Base-by-base conservation (phyloP, 1,140 invertebrate species). In the Drosophila auraria region DNA sequence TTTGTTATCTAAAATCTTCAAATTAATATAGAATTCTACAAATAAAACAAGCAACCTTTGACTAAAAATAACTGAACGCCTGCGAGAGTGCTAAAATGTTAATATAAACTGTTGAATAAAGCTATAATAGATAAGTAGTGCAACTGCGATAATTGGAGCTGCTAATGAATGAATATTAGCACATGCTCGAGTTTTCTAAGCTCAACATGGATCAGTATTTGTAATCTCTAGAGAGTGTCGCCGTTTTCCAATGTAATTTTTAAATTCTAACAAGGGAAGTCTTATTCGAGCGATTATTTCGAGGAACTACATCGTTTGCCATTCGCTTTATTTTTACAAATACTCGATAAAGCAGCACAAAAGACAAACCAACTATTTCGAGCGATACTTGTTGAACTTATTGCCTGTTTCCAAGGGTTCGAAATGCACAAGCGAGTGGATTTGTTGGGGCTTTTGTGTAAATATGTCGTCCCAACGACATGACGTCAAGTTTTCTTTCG, bases 401-500 rank as follows among this genome's bases (percentile, higher is more conserved):
- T 45, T 11, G 40, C 30, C 27, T 38, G 30, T 56, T 38, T 68
- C 49, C 63, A 53, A 71, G 63, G 38, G 61, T 12, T 30, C 49
- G 51, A 14, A 44, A 66, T 36, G 68, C 38, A 71, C 27, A 68
- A 51, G 53, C 6, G 12, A 27, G 30, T 20, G 50, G 45, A 36
- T 60, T 72, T 11, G 33, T 9, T 12, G 33, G 9, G 33, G 33
- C 9, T 11, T 36, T 36, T 72, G 38, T 36, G 20, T 44, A 51
- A 72, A 72, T 44, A 38, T 58, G n/a, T 68, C 17, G 53, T 38
- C 53, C 53, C 53, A 38, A 14, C 25, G 8, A 54, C 9, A 53
- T 60, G 68, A 73, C 54, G 68, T 73, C 68, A 73, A 8, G 11
- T 23, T 23, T 62, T 30, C 27, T 7, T 47, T 65, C 40, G 17